Percentiles rank a stretch among this genome's conserved stretches.
Evolutionary conservation across 1,140 invertebrate genomes (phyloP).

Genomic region (Lepidurus packardi): DNA sequence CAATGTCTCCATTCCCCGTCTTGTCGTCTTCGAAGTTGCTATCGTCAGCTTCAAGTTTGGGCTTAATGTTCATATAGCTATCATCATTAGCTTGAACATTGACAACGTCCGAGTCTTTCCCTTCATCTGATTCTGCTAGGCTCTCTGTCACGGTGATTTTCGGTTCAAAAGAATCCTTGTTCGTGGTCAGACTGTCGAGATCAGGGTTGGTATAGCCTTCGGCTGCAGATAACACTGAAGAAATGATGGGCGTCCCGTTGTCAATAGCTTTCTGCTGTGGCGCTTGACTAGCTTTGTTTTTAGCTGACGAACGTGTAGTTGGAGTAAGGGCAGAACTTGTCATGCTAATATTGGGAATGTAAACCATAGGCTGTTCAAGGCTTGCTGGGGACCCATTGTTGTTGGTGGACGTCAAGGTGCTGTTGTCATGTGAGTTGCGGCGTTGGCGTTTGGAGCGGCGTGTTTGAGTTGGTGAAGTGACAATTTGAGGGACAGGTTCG

Average conservation of each 20-base stretch:
- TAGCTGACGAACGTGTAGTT: neutral
- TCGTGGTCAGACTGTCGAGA: neutral
- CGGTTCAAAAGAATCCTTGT: neutral
- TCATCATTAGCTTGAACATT: neutral
- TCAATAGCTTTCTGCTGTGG: neutral
- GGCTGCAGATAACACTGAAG: neutral
- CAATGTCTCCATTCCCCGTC: neutral
- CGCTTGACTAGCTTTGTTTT: conserved; percentile 15
- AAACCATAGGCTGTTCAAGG: conserved; percentile 14
- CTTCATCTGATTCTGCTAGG: neutral
- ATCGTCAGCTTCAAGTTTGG: neutral
- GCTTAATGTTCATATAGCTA: neutral
- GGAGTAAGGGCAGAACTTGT: neutral
- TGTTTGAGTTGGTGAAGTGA: neutral
- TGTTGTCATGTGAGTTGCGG: neutral
- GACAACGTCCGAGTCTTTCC: neutral
- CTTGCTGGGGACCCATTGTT: neutral
- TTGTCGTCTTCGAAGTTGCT: neutral
- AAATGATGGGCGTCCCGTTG: neutral
- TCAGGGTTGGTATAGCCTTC: conserved; percentile 9
- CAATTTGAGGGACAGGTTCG: neutral
- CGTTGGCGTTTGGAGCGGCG: conserved; percentile 16
- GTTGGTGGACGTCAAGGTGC: neutral
- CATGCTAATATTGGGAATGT: conserved; percentile 11
- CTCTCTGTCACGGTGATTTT: conserved; percentile 2